phyloP scores from a whole-genome alignment of 2,113 vertebrate genomes.

The Ondatra zibethicus region DNA sequence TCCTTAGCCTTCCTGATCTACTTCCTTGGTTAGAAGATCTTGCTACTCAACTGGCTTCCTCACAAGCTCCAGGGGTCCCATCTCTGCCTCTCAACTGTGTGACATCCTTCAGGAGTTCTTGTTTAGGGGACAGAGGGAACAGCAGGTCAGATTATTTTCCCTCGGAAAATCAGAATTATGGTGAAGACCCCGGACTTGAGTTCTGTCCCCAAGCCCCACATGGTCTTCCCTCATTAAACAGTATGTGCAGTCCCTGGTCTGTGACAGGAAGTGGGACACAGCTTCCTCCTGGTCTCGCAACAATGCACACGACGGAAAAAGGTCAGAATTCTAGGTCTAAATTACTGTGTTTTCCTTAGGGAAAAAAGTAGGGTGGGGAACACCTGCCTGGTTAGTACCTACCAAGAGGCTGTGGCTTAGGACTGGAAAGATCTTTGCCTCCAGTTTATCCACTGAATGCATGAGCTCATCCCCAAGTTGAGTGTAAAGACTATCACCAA shows the following conservation, averaged over 20 bases:
- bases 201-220: neutral
- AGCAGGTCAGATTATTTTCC: neutral
- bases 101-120: neutral
- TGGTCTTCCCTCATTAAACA: neutral
- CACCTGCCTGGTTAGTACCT: neutral
- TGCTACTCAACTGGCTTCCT: neutral
- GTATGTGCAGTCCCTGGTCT: neutral
- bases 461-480: too few relatives aligned
- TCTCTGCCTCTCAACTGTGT: neutral
- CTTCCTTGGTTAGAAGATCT: neutral
- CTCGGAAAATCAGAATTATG: neutral
- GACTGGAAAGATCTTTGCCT: neutral
- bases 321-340: neutral
- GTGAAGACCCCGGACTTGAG: neutral
- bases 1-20: neutral
- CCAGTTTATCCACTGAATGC: neutral
- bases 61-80: neutral
- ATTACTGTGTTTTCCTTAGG: neutral
- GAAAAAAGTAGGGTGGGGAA: too few relatives aligned
- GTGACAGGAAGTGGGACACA: neutral
- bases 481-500: neutral
- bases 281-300: neutral
- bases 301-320: neutral
- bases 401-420: neutral
- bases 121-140: neutral